Evolutionary conservation across 2,888 invertebrate genomes (phyloP).

Genomic region (Coelogynopora nodosa): DNA sequence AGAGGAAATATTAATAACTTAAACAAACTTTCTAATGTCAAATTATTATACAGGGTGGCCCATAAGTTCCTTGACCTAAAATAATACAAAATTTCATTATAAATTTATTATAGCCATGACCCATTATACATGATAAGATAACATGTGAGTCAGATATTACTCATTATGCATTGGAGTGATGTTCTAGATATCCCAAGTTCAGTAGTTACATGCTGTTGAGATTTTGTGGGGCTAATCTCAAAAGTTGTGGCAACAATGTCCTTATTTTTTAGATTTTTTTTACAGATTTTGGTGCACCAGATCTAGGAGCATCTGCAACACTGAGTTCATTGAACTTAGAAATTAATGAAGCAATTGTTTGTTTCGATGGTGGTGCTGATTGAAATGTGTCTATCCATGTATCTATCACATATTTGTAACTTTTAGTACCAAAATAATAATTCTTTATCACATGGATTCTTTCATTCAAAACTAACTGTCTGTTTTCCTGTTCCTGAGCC

Average conservation of each 20-base stretch:
- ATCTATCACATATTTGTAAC: neutral
- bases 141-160: neutral
- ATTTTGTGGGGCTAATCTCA: neutral
- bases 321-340: neutral
- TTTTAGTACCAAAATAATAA: neutral
- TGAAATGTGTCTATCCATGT: neutral
- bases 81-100: neutral
- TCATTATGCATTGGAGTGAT: neutral
- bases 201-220: neutral
- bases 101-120: neutral
- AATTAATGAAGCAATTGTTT: neutral
- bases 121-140: neutral
- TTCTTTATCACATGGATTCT: neutral
- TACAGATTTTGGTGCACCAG: neutral
- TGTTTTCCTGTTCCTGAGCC: neutral
- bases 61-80: neutral
- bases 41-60: neutral
- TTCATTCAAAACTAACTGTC: neutral
- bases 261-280: neutral
- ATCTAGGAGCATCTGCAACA: neutral
- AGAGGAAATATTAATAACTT: too few species aligned
- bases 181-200: neutral
- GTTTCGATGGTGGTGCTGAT: neutral
- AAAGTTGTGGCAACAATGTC: neutral
- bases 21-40: too few species aligned